phyloP scores from a whole-genome alignment of 1,140 invertebrate species.

The Formica exsecta region DNA sequence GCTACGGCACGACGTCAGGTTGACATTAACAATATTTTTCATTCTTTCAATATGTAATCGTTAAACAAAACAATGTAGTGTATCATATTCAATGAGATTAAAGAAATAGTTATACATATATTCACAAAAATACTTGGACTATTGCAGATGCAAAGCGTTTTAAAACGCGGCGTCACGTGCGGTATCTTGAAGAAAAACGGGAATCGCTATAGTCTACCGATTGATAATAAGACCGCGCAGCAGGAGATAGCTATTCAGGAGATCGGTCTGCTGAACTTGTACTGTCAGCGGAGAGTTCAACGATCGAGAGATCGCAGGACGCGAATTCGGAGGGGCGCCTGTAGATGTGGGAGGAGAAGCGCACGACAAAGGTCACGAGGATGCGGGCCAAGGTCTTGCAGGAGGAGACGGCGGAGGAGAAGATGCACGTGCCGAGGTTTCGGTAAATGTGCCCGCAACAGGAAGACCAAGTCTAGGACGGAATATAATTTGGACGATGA shows the following conservation, averaged over 20 bases:
- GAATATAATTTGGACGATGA: not conserved
- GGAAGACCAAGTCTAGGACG: not conserved
- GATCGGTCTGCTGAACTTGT: slow-evolving; percentile 70
- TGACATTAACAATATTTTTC: not conserved
- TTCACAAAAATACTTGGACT: not conserved
- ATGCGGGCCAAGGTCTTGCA: slow-evolving; percentile 8
- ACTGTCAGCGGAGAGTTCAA: slow-evolving; percentile 55
- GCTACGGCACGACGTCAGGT: slow-evolving; percentile 74
- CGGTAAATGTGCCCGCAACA: not conserved
- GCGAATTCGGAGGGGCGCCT: not conserved
- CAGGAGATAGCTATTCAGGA: slow-evolving; percentile 75
- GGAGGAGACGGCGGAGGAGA: not conserved
- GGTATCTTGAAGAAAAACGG: slow-evolving; percentile 74
- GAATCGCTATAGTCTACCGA: slow-evolving; percentile 71
- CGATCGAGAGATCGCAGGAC: slow-evolving; percentile 36
- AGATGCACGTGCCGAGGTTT: slow-evolving; percentile 3
- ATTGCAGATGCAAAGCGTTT: slow-evolving; percentile 68
- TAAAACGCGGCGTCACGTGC: slow-evolving; percentile 75
- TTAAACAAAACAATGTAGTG: not conserved
- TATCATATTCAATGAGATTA: not conserved
- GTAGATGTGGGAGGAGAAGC: not conserved
- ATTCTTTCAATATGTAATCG: not conserved
- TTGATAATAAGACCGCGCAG: slow-evolving; percentile 50
- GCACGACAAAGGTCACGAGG: not conserved
- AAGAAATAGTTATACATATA: not conserved